These are phyloP conservation scores for Trachelipus rathkii DNA, from an alignment of 1,140 invertebrate genomes.

Conservation along the genomic window DNA sequence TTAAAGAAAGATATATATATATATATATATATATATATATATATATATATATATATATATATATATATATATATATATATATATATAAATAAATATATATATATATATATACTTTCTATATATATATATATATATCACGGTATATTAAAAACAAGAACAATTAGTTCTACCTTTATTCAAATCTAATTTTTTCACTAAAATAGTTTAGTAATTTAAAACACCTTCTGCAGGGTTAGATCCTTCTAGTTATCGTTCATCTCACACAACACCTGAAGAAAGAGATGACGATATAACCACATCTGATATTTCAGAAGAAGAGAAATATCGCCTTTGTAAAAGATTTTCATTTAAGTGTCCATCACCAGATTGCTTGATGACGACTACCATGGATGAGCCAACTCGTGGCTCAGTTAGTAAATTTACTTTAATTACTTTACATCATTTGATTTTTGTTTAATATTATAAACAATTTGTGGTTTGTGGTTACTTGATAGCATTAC, in stretches of 20 bases:
- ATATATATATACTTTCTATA: no score
- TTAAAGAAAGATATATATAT: no score
- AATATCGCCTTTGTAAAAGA: conserved; percentile 68
- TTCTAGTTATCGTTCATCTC: conserved; percentile 52
- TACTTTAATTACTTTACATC: no score
- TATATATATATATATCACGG: no score
- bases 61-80: no score
- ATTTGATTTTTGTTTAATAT: no score
- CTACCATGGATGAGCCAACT: conserved; percentile 37
- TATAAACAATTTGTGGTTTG: no score
- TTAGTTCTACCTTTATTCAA: neutral
- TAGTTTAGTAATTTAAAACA: neutral
- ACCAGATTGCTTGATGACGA: conserved; percentile 48
- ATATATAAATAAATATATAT: no score
- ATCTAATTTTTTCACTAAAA: neutral
- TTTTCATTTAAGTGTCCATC: conserved; percentile 53
- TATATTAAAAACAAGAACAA: neutral
- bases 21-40: no score
- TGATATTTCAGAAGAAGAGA: conserved; percentile 61
- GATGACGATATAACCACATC: conserved; percentile 54
- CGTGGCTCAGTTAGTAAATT: neutral
- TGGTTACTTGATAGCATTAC: no score
- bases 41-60: no score
- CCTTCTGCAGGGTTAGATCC: conserved; percentile 54
- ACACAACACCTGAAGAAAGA: conserved; percentile 52